Evolutionary conservation across 2,888 invertebrate species (phyloP).

Genomic region (Trichopria drosophilae): DNA sequence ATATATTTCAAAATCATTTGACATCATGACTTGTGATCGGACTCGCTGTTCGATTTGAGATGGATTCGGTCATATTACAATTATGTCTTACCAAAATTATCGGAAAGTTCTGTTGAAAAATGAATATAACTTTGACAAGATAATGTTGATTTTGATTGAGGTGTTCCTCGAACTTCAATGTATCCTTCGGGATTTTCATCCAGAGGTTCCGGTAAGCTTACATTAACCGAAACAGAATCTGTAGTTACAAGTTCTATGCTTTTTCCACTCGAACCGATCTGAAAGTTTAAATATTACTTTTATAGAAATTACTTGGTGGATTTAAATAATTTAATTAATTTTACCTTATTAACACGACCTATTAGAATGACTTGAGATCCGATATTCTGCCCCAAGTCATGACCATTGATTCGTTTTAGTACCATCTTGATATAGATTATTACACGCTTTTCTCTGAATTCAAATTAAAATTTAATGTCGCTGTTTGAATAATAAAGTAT

Average conservation of each 20-base stretch:
- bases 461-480: too few species aligned
- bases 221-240: conserved; percentile 47
- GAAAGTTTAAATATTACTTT: conserved; percentile 7
- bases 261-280: conserved; percentile 46
- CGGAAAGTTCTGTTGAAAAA: conserved; percentile 39
- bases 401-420: conserved; percentile 43
- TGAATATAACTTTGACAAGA: conserved; percentile 40
- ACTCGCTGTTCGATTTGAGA: too few species aligned
- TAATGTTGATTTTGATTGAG: conserved; percentile 48
- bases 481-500: too few species aligned
- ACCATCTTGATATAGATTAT: conserved; percentile 17
- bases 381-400: conserved; percentile 42
- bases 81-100: conserved; percentile 45
- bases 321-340: neutral
- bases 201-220: conserved; percentile 44
- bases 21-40: too few species aligned
- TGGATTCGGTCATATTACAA: too few species aligned
- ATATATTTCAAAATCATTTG: too few species aligned
- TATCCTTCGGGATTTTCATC: conserved; percentile 42
- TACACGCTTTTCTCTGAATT: neutral
- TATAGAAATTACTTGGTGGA: conserved; percentile 8
- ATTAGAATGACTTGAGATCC: conserved; percentile 46
- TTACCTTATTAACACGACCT: conserved; percentile 46
- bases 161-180: conserved; percentile 47
- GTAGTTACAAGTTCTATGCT: conserved; percentile 47